These are phyloP conservation scores for Protaetia brevitarsis DNA, from an alignment of 1,140 invertebrate species.

Conservation along the genomic window DNA sequence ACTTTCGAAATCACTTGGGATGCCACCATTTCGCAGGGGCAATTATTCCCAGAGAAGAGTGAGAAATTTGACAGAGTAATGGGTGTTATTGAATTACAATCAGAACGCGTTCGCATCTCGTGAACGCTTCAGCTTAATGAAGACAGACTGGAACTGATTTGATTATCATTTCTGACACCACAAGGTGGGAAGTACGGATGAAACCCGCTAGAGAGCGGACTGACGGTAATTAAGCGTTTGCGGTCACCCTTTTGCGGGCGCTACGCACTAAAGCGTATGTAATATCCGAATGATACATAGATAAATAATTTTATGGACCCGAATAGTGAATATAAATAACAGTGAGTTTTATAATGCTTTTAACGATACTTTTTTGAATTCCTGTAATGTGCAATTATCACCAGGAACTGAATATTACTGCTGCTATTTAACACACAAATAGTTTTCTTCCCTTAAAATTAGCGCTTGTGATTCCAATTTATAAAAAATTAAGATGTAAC, in stretches of 20 bases:
- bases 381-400: too few relatives aligned
- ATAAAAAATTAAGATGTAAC: too few relatives aligned
- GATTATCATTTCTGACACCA: neutral
- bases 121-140: neutral
- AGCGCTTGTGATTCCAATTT: too few relatives aligned
- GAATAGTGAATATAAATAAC: too few relatives aligned
- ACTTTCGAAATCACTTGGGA: neutral
- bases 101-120: neutral
- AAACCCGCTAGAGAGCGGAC: neutral
- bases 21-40: neutral
- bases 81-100: conserved; percentile 13
- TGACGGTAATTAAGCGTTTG: conserved; percentile 4
- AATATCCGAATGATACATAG: too few relatives aligned
- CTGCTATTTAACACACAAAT: too few relatives aligned
- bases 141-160: neutral
- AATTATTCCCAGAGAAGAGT: conserved; percentile 1
- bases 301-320: too few relatives aligned
- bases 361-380: too few relatives aligned
- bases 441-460: too few relatives aligned
- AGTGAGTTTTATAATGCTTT: too few relatives aligned
- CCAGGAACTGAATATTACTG: too few relatives aligned
- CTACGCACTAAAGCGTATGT: too few relatives aligned
- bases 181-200: neutral
- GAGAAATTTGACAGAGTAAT: conserved; percentile 11
- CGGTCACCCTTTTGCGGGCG: neutral